Evolutionary conservation across 2,797 vertebrate genomes (phyloP), one percentile per base, ranked within the genome.

Genomic region (Microhierax caerulescens): DNA sequence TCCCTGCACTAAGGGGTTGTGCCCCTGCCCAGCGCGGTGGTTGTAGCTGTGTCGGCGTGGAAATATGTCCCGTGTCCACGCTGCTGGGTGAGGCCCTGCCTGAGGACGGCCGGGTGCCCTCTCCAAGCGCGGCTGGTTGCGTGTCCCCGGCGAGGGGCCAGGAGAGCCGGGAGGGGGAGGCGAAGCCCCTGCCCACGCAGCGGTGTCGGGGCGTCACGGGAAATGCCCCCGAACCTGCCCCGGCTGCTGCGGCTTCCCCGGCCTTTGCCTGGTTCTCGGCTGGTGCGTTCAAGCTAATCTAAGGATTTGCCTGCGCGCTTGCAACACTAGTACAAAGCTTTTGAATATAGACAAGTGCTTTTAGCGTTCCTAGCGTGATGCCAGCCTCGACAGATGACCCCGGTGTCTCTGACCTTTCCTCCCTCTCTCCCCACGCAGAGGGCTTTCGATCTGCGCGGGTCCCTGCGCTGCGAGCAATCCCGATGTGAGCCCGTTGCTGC

Each of bases 21-120:
- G 28, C 17, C 2, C 5, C 17, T 39, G 27, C 34, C 41, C 5
- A 0, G 4, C 14, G 4, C 10, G 45, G 54, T 11, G 68, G 53
- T 1, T 9, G 80, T 12, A 10, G 64, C 50, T 11, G 7, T 11
- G 1, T 13, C 1, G 5, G 23, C 7, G 32, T 5, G 25, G 34
- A 1, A 3, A 1, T 1, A 36, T 4, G 0, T 5, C 3, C 1
- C 21, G 41, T 3, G 12, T 10, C 41, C 22, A 0, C 0, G 1
- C 13, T 3, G 1, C 1, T 12, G 22, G 1, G 57, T 2, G 7
- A 10, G 11, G 61, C 53, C 28, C 36, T 43, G 51, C 72, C 67
- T 4, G 0, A 30, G 27, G 72, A 10, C 1, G 53, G 45, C 37
- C 1, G 24, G 3, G 27, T 36, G 57, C 57, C 16, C 10, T 5